Percentiles rank a stretch among this genome's conserved stretches.
Conservation (phyloP, 2,113 vertebrate species). For the Nyctibius bracteatus region DNA sequence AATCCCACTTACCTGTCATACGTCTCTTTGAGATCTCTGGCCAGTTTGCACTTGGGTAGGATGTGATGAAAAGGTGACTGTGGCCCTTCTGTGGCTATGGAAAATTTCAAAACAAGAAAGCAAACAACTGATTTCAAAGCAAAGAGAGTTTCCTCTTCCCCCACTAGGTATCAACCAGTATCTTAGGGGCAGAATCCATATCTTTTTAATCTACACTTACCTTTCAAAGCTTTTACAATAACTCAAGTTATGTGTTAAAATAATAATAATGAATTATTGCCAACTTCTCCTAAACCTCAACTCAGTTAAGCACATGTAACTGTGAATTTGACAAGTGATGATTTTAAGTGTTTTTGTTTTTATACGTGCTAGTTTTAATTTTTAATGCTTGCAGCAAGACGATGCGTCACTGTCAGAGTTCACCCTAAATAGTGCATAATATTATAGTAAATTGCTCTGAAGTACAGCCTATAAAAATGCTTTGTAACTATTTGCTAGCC, state of each 20-base stretch:
- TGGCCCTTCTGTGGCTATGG: conserved; percentile 80
- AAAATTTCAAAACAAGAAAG: conserved; percentile 20
- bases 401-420: not conserved
- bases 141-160: not conserved
- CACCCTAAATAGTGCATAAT: not conserved
- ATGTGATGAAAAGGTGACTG: conserved; percentile 97
- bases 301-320: not conserved
- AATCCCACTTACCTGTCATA: conserved; percentile 86
- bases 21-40: conserved; percentile 92
- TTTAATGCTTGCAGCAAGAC: not conserved
- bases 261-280: not conserved
- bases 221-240: not conserved
- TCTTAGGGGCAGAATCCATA: not conserved
- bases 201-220: not conserved
- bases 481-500: not conserved
- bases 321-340: not conserved
- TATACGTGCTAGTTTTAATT: not conserved
- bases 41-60: conserved; percentile 96
- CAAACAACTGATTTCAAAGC: not conserved
- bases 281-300: not conserved
- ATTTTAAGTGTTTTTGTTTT: not conserved
- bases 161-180: not conserved
- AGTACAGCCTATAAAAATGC: not conserved
- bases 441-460: not conserved
- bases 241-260: not conserved